Base-by-base conservation (phyloP, 2,113 vertebrate genomes). In the Serinus canaria region DNA sequence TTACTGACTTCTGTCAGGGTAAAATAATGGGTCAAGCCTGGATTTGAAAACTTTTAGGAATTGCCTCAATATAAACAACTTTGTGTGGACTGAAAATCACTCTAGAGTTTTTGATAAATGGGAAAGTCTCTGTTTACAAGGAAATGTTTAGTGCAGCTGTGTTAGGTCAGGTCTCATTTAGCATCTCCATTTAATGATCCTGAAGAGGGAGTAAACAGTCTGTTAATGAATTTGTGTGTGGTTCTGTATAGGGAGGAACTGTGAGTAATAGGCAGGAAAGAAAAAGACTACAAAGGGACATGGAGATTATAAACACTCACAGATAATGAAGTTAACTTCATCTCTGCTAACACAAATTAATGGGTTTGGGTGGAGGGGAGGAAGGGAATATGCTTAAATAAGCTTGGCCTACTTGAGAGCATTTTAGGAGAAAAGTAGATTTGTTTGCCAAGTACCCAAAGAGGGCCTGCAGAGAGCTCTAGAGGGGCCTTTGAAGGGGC, bases 141-240 rank as follows among this genome's bases (percentile, higher is more conserved):
- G 55, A 95, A 73, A 80, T 69, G 43, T 43, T 95, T 74, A 90
- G 67, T 95, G 78, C 79, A 86, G 83, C 82, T 94, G 14, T 87
- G 85, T 78, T 90, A 90, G 92, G 85, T 91, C 92, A 87, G 87
- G 59, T 96, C 82, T 93, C 82, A 83, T 95, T 94, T 97, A 88
- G 88, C 55, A 94, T 86, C 85, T 81, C 89, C 87, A 68, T 97
- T 93, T 96, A 94, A 95, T 95, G 93, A 83, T 94, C 87, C 90
- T 88, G 93, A 95, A 92, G 94, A 95, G 90, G 84, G 85, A 96
- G 90, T 93, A 95, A 95, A 95, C 82, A 94, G 30, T 22, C 67
- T 92, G 64, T 81, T 96, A 96, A 94, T 91, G 90, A 95, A 94
- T 88, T 83, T 86, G 59, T 76, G 69, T 84, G 79, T 90, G 85